Conservation (phyloP, 2,888 invertebrate species). For the Nyleta sp. region DNA sequence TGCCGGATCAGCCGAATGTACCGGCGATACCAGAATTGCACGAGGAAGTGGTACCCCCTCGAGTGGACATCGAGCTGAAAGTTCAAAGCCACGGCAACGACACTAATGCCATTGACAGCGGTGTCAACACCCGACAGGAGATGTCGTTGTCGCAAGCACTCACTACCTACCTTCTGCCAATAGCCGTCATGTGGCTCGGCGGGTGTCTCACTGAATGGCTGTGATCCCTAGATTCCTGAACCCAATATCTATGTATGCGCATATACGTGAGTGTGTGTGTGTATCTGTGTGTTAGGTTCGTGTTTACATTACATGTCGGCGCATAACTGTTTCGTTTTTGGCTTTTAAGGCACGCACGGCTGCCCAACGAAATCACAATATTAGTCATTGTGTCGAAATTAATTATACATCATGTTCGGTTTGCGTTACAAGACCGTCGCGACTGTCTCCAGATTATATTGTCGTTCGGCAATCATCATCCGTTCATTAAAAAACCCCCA, state of each 20-base stretch:
- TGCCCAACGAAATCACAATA: conserved; percentile 18
- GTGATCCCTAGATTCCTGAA: conserved; percentile 84
- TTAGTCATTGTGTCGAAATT: conserved; percentile 32
- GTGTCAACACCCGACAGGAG: conserved; percentile 81
- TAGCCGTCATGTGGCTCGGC: conserved; percentile 93
- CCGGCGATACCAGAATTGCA: conserved; percentile 71
- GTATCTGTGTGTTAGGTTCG: conserved; percentile 14
- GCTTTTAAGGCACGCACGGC: conserved; percentile 16
- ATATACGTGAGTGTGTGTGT: conserved; percentile 22
- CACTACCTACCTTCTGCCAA: conserved; percentile 90
- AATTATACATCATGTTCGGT: conserved; percentile 44
- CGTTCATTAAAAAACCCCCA: too few relatives aligned
- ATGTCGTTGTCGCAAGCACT: conserved; percentile 86
- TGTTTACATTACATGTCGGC: conserved; percentile 40
- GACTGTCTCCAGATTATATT: too few relatives aligned
- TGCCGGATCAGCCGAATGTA: conserved; percentile 72
- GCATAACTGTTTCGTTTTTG: conserved; percentile 44
- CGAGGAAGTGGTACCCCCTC: conserved; percentile 72
- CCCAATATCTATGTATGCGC: conserved; percentile 39
- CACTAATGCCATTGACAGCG: conserved; percentile 70
- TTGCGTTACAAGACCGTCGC: too few relatives aligned
- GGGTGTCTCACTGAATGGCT: conserved; percentile 92
- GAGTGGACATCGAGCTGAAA: conserved; percentile 71
- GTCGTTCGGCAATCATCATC: too few relatives aligned
- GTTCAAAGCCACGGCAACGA: conserved; percentile 58